phyloP scores from a whole-genome alignment of 2,113 vertebrate species.

The Centropristis striata region DNA sequence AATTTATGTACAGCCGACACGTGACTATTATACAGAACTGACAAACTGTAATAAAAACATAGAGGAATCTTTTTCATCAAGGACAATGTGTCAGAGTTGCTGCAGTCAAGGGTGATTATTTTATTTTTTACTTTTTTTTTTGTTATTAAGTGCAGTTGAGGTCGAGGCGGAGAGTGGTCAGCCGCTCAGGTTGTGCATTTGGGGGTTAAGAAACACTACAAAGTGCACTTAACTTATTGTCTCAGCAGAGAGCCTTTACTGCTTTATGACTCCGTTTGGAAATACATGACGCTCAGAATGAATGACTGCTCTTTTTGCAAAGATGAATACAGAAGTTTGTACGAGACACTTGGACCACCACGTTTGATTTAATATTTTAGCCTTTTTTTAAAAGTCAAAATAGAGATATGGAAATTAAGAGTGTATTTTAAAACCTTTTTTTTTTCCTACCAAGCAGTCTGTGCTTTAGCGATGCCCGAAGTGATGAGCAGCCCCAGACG shows the following conservation, averaged over 20 bases:
- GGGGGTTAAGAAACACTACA: conserved; percentile 53
- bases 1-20: conserved; percentile 78
- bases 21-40: conserved; percentile 70
- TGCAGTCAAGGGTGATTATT: conserved; percentile 7
- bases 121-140: neutral
- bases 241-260: conserved; percentile 12
- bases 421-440: conserved; percentile 13
- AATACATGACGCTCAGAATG: conserved; percentile 3
- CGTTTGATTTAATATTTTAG: conserved; percentile 6
- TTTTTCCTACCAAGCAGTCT: neutral
- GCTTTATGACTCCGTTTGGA: conserved; percentile 20
- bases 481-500: conserved; percentile 20
- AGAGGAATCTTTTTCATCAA: conserved; percentile 21
- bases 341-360: neutral
- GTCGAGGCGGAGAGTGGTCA: conserved; percentile 24
- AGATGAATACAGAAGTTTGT: neutral
- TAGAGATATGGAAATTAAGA: conserved; percentile 14
- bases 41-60: conserved; percentile 48
- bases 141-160: conserved; percentile 38
- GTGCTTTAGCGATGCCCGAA: conserved; percentile 34
- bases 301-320: conserved; percentile 34
- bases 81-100: conserved; percentile 19
- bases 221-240: conserved; percentile 65
- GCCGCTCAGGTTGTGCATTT: conserved; percentile 56
- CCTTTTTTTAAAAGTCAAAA: conserved; percentile 20